Evolutionary conservation across 2,113 vertebrate genomes (phyloP).

Genomic region (Hipposideros armiger): DNA sequence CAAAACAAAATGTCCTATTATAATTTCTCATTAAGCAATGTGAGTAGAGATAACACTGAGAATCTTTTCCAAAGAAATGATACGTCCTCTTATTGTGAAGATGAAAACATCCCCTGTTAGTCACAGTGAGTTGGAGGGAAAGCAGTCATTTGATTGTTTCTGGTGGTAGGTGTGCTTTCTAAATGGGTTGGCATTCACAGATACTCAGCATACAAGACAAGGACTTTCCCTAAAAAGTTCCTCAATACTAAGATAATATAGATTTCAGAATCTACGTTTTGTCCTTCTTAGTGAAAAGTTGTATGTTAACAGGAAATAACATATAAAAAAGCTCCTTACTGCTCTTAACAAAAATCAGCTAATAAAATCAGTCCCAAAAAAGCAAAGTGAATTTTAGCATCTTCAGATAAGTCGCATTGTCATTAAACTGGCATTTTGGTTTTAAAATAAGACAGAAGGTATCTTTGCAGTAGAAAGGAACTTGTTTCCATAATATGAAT

Average conservation of each 20-base stretch:
- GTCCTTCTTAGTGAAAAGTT: not conserved
- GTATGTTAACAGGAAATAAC: not conserved
- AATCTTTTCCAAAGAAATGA: constrained; percentile 85
- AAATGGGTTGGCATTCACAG: constrained; percentile 77
- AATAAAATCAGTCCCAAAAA: not conserved
- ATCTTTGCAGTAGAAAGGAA: not conserved
- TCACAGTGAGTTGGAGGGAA: constrained; percentile 70
- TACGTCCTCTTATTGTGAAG: constrained; percentile 89
- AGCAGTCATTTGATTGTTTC: constrained; percentile 71
- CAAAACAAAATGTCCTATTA: constrained; percentile 81
- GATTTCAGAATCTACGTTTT: not conserved
- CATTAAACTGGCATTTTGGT: not conserved
- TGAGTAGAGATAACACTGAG: constrained; percentile 85
- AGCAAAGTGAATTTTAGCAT: not conserved
- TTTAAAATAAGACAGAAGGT: not conserved
- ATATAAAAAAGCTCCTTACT: not conserved
- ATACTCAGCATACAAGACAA: constrained; percentile 77
- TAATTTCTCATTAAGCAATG: constrained; percentile 83
- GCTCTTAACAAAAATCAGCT: not conserved
- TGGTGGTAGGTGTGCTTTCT: constrained; percentile 78
- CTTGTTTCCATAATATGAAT: not conserved
- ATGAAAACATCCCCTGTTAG: constrained; percentile 86
- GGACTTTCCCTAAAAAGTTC: constrained; percentile 64
- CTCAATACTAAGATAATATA: constrained; percentile 15
- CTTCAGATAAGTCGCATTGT: not conserved